Percentiles rank a stretch among this genome's conserved stretches.
These are phyloP conservation scores for Perizoma flavofasciatum DNA, from an alignment of 2,888 invertebrate genomes.

Conservation along the genomic window DNA sequence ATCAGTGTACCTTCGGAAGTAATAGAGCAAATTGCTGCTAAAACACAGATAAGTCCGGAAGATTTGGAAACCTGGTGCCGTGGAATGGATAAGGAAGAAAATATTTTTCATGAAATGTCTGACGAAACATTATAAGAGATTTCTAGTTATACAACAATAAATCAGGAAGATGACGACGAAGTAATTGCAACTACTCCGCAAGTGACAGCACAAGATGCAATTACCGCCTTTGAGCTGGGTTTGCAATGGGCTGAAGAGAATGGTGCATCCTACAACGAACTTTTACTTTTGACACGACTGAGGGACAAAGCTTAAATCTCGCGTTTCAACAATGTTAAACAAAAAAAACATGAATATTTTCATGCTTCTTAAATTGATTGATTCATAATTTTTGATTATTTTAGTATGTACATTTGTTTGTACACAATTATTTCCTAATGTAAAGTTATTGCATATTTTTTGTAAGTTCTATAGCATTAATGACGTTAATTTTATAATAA, in stretches of 20 bases:
- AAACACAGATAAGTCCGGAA: constrained; percentile 41
- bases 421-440: too few species aligned
- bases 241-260: constrained; percentile 45
- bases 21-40: constrained; percentile 45
- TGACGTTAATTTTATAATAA: constrained; percentile 28
- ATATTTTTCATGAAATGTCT: constrained; percentile 45
- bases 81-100: constrained; percentile 47
- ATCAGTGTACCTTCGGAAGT: constrained; percentile 45
- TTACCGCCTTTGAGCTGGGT: constrained; percentile 46
- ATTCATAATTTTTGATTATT: constrained; percentile 17
- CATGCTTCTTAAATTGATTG: constrained; percentile 28
- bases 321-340: too few species aligned
- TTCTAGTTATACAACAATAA: constrained; percentile 44
- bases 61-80: constrained; percentile 45
- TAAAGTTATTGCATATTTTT: too few species aligned
- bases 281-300: constrained; percentile 33
- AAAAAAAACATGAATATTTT: constrained; percentile 35
- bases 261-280: constrained; percentile 42
- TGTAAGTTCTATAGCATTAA: too few species aligned
- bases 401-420: too few species aligned
- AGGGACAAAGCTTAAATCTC: too few species aligned
- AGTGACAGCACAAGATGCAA: constrained; percentile 37
- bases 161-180: constrained; percentile 47
- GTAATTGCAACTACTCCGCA: constrained; percentile 41
- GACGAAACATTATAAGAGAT: constrained; percentile 47